Percentiles rank a stretch among this genome's conserved stretches.
Evolutionary conservation across 2,797 vertebrate genomes (phyloP).

Genomic region (Arvicola amphibius): DNA sequence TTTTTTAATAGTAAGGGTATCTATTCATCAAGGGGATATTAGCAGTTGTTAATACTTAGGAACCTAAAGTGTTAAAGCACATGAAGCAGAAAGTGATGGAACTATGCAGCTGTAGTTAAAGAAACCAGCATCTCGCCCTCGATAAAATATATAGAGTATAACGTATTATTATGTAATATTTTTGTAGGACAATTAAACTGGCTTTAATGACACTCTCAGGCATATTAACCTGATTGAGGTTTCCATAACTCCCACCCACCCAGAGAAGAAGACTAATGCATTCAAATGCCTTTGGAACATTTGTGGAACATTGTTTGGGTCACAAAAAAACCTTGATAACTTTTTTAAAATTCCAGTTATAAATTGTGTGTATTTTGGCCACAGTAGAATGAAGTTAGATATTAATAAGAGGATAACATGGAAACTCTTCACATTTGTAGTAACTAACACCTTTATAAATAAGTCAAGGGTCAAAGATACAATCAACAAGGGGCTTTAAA

Average conservation of each 20-base stretch:
- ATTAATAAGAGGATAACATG: not conserved
- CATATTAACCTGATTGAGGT: not conserved
- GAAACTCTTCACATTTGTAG: not conserved
- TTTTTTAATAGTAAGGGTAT: not conserved
- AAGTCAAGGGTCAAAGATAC: not conserved
- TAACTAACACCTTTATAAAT: not conserved
- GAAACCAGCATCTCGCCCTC: not conserved
- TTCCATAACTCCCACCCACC: not conserved
- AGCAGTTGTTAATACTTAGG: not conserved
- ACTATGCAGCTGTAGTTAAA: not conserved
- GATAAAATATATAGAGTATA: not conserved
- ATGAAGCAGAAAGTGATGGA: not conserved
- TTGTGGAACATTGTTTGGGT: not conserved
- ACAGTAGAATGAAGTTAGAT: not conserved
- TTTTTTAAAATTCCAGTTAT: not conserved
- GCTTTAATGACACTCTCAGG: not conserved
- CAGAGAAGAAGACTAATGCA: not conserved
- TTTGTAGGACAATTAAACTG: not conserved
- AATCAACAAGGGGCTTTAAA: not conserved
- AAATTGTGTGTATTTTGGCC: not conserved
- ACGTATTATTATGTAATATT: not conserved
- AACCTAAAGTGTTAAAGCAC: not conserved
- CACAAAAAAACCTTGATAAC: not conserved
- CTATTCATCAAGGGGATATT: not conserved
- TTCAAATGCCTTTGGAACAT: not conserved